These are phyloP conservation scores for Sebastes steindachneri DNA, from an alignment of 2,797 vertebrate genomes.

Conservation along the genomic window DNA sequence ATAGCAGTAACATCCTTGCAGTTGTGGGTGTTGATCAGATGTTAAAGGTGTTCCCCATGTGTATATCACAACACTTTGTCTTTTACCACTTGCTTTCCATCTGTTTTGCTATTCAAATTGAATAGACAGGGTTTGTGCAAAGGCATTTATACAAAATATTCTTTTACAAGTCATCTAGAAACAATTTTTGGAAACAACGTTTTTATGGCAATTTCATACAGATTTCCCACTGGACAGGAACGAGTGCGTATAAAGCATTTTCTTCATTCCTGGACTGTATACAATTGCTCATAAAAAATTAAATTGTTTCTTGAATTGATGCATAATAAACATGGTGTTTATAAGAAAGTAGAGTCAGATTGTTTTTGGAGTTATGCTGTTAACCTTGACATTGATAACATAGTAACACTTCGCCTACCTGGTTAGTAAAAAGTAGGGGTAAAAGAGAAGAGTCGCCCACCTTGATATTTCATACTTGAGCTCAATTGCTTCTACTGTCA, in stretches of 20 bases:
- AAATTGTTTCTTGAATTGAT: neutral
- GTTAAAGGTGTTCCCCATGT: neutral
- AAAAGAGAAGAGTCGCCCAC: neutral
- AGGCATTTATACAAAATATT: neutral
- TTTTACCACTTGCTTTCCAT: neutral
- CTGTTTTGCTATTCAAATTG: neutral
- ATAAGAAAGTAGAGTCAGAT: neutral
- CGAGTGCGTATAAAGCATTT: neutral
- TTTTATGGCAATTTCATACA: neutral
- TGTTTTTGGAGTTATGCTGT: neutral
- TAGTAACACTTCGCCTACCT: neutral
- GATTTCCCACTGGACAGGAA: neutral
- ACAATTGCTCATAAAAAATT: neutral
- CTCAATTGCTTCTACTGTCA: constrained; percentile 18
- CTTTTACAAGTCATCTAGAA: neutral
- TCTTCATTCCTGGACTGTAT: neutral
- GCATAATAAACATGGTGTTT: neutral
- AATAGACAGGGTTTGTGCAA: neutral
- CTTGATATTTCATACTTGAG: constrained; percentile 25
- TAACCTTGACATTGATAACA: neutral
- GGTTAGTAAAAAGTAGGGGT: neutral
- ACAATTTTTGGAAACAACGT: neutral
- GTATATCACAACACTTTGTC: neutral
- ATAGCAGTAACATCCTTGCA: neutral
- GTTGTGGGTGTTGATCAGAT: neutral